A percentile compares a stretch with the other conserved stretches of the same genome.
Conservation (phyloP, 2,888 invertebrate species). For the Listrodromus nycthemerus region DNA sequence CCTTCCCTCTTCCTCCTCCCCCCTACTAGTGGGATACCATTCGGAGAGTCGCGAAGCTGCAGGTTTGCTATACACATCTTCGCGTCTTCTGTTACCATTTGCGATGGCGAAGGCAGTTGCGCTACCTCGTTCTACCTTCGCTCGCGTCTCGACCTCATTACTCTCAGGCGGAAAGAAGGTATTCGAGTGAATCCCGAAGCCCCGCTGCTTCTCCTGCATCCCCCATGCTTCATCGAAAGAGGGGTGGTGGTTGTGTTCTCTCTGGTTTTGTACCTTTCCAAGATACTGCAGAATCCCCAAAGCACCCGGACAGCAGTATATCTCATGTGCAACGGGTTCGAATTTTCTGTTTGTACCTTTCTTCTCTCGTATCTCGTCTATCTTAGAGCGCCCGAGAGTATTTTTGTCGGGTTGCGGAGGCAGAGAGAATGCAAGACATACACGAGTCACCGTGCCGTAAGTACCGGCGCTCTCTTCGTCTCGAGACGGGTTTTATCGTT, state of each 20-base stretch:
- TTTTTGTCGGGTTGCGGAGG: slow-evolving; percentile 33
- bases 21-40: slow-evolving; percentile 25
- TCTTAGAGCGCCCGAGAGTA: slow-evolving; percentile 29
- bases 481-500: background rate
- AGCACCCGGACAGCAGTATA: slow-evolving; percentile 31
- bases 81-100: slow-evolving; percentile 25
- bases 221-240: slow-evolving; percentile 16
- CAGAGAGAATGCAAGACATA: slow-evolving; percentile 3
- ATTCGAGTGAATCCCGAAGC: slow-evolving; percentile 62
- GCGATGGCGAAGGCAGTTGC: slow-evolving; percentile 21
- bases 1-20: too few species aligned
- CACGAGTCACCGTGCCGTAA: slow-evolving; percentile 11
- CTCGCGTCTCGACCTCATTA: slow-evolving; percentile 62
- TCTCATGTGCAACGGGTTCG: slow-evolving; percentile 25
- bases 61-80: slow-evolving; percentile 15
- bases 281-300: slow-evolving; percentile 41
- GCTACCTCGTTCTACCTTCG: slow-evolving; percentile 34
- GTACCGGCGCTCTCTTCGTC: slow-evolving; percentile 2
- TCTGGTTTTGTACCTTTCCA: slow-evolving; percentile 26
- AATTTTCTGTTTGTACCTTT: slow-evolving; percentile 23
- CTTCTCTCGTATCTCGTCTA: slow-evolving; percentile 31
- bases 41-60: slow-evolving; percentile 54
- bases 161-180: slow-evolving; percentile 57
- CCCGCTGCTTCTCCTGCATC: slow-evolving; percentile 16
- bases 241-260: slow-evolving; percentile 21